Evolutionary conservation across 2,888 invertebrate genomes (phyloP).

Genomic region (Dendrolimus houi): DNA sequence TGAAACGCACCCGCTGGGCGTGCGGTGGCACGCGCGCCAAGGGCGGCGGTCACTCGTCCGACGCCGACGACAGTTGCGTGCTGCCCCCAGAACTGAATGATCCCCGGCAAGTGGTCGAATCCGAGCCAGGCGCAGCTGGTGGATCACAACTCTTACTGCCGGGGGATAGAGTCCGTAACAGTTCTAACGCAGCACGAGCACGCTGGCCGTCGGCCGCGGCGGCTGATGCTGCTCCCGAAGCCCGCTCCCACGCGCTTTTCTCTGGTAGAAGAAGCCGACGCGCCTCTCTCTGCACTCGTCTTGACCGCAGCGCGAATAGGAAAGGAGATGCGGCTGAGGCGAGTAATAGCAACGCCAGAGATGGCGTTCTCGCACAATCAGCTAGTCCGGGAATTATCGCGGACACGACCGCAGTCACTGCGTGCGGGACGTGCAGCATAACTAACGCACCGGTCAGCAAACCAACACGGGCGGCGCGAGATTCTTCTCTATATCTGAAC

Average conservation of each 20-base stretch:
- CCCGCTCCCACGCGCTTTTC: constrained; percentile 71
- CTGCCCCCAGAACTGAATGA: constrained; percentile 80
- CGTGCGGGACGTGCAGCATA: constrained; percentile 84
- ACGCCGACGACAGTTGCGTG: constrained; percentile 78
- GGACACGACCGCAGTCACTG: constrained; percentile 43
- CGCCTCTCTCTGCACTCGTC: constrained; percentile 76
- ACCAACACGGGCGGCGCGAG: constrained; percentile 88
- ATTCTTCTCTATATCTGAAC: constrained; percentile 91
- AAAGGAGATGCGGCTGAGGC: constrained; percentile 83
- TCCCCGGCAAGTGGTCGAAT: constrained; percentile 74
- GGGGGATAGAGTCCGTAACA: constrained; percentile 59
- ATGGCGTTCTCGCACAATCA: constrained; percentile 62
- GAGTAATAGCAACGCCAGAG: constrained; percentile 75
- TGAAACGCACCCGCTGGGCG: constrained; percentile 48
- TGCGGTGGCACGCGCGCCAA: constrained; percentile 28
- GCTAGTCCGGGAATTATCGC: constrained; percentile 71
- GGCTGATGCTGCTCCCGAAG: constrained; percentile 70
- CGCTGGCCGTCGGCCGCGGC: constrained; percentile 74
- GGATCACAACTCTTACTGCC: constrained; percentile 56
- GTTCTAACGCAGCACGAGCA: constrained; percentile 58
- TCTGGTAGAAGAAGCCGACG: constrained; percentile 52
- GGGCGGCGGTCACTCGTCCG: constrained; percentile 73
- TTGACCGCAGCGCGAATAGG: constrained; percentile 85
- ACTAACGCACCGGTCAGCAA: constrained; percentile 81
- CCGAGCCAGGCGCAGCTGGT: constrained; percentile 56